These are phyloP conservation scores for Mohoua ochrocephala DNA, from an alignment of 2,113 vertebrate species.

Conservation along the genomic window DNA sequence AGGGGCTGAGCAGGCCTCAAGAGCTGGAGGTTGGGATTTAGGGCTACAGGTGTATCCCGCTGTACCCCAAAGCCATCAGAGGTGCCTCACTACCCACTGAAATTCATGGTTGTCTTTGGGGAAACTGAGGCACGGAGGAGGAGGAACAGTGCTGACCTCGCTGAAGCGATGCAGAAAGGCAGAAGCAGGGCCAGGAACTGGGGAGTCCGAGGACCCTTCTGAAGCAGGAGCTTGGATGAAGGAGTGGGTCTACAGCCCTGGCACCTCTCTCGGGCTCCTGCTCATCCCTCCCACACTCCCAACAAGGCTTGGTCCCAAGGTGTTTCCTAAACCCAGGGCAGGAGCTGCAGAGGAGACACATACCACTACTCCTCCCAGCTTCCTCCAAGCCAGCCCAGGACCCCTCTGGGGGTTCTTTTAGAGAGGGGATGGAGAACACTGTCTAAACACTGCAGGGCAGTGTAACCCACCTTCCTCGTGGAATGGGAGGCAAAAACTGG, in stretches of 20 bases:
- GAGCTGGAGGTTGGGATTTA: rapidly evolving
- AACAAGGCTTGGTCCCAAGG: not conserved
- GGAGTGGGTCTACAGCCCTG: not conserved
- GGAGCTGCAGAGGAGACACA: not conserved
- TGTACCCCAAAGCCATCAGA: not conserved
- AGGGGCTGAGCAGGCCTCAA: not conserved
- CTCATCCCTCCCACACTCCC: not conserved
- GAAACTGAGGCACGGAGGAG: not conserved
- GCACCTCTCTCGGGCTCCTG: not conserved
- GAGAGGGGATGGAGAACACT: not conserved
- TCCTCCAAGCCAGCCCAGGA: not conserved
- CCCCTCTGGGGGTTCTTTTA: not conserved
- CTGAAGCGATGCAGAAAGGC: not conserved
- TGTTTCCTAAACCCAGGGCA: not conserved
- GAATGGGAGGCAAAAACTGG: not conserved
- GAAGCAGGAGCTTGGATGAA: not conserved
- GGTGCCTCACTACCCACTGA: not conserved
- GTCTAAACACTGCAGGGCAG: not conserved
- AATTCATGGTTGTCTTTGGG: not conserved
- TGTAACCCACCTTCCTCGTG: not conserved
- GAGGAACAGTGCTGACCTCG: not conserved
- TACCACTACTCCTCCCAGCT: not conserved
- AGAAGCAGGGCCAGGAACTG: not conserved
- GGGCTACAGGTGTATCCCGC: rapidly evolving
- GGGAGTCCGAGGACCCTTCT: not conserved